Base-by-base conservation (phyloP, 2,888 invertebrate genomes). In the Agrotis segetum region DNA sequence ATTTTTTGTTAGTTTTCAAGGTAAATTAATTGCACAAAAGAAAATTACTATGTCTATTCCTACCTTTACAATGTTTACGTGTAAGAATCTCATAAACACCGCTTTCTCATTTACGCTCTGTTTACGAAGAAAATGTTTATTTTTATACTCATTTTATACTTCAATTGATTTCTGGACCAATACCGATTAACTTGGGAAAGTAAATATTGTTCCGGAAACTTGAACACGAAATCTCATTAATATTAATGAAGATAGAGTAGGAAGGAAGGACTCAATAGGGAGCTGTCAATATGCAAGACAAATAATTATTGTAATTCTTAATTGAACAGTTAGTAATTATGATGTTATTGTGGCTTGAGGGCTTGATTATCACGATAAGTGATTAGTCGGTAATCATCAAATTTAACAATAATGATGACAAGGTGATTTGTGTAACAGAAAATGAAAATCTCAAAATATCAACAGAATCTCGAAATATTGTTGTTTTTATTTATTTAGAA, bases 31-130 rank as follows among this genome's bases (percentile, higher is more conserved):
- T 60, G 14, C 44, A 49, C 5, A 47, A 1, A 40, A 29, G 29
- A 17, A 46, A 46, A 19, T 55, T 1, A 64, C 61, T 62, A 81
- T 56, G 19, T 55, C 59, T 21, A 46, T 24, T 47, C 65, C 53
- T 72, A 81, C 60, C 55, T 62, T 47, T 60, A 76, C 67, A 67
- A 67, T 67, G 70, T 61, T 74, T 24, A 68, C 85, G 72, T 80
- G 81, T 74, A 62, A 74, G 81, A 83, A 85, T 85, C 70, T 80
- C 55, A 71, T 77, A 82, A 79, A 71, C 71, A 76, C 19, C 68
- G 72, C 70, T 83, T 85, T 83, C 84, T 69, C 64, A 46, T 81
- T 74, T 59, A 70, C 76, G 83, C 75, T 84, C 86, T 79, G 81
- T 76, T 85, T 85, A 70, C 56, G 29, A 69, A 76, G 83, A 68